phyloP scores from a whole-genome alignment of 2,888 invertebrate species.

The Morinoia aosen region DNA sequence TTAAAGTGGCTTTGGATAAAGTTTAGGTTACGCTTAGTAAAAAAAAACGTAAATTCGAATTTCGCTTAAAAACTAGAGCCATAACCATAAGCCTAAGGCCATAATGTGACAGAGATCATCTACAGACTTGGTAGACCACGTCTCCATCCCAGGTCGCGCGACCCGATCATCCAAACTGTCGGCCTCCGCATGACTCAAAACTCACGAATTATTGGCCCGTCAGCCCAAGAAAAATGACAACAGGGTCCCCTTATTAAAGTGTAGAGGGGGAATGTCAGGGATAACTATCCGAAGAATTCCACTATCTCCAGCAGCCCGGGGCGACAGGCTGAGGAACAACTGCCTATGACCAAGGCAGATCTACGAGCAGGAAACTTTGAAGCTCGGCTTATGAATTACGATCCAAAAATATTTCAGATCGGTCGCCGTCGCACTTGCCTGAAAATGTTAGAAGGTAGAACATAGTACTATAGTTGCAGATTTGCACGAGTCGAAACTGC shows the following conservation, averaged over 20 bases:
- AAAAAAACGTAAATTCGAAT: no score
- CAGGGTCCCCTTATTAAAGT: constrained; percentile 26
- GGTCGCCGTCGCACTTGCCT: background rate
- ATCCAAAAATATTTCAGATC: background rate
- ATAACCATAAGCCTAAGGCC: background rate
- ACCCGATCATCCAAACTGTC: background rate
- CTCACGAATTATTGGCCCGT: background rate
- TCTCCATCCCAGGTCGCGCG: background rate
- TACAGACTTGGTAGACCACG: background rate
- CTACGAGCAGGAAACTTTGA: background rate
- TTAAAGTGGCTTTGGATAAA: no score
- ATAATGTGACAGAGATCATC: background rate
- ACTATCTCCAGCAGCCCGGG: background rate
- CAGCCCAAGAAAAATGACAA: constrained; percentile 13
- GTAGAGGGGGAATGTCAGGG: background rate
- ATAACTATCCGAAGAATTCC: constrained; percentile 31
- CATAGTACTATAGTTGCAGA: background rate
- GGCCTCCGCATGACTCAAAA: background rate
- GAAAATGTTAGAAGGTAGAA: background rate
- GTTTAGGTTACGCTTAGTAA: no score
- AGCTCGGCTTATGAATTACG: background rate
- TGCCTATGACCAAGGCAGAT: background rate
- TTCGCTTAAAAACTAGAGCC: background rate
- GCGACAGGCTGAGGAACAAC: background rate
- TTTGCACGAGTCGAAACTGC: background rate